A percentile compares a stretch with the other conserved stretches of the same genome.
Conservation (phyloP, 2,888 invertebrate genomes). For the Piscicola geometra region DNA sequence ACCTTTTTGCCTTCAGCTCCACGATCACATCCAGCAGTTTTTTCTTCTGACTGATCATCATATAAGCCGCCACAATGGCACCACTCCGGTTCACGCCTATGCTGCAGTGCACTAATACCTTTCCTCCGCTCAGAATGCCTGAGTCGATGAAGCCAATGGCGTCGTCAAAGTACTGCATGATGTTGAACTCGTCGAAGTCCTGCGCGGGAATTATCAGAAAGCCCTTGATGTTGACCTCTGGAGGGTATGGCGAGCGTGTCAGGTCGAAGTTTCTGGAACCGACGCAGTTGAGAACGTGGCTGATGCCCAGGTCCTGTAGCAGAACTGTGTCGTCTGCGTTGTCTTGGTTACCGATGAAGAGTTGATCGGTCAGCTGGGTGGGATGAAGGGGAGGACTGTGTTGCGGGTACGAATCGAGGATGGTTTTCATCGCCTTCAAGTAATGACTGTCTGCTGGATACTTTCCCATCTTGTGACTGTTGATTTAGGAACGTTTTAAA, state of each 20-base stretch:
- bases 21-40: conserved; percentile 40
- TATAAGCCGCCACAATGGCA: conserved; percentile 43
- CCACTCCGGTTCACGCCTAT: conserved; percentile 45
- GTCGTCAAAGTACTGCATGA: conserved; percentile 42
- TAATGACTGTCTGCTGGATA: conserved; percentile 41
- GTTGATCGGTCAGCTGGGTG: conserved; percentile 37
- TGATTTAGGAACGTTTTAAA: too few relatives aligned
- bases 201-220: conserved; percentile 44
- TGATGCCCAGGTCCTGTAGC: conserved; percentile 41
- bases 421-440: conserved; percentile 40
- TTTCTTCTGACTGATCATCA: conserved; percentile 40
- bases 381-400: conserved; percentile 42
- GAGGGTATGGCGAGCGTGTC: conserved; percentile 40
- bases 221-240: conserved; percentile 37
- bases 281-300: conserved; percentile 44
- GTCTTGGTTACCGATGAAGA: conserved; percentile 44
- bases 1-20: conserved; percentile 40
- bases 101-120: conserved; percentile 44
- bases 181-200: conserved; percentile 44
- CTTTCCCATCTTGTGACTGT: conserved; percentile 23
- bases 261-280: conserved; percentile 42
- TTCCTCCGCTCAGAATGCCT: conserved; percentile 38
- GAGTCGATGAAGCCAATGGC: conserved; percentile 42
- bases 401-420: conserved; percentile 43
- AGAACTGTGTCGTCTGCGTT: conserved; percentile 43